Conservation (phyloP, 2,113 vertebrate species). For the Psittacula cyanocephala region DNA sequence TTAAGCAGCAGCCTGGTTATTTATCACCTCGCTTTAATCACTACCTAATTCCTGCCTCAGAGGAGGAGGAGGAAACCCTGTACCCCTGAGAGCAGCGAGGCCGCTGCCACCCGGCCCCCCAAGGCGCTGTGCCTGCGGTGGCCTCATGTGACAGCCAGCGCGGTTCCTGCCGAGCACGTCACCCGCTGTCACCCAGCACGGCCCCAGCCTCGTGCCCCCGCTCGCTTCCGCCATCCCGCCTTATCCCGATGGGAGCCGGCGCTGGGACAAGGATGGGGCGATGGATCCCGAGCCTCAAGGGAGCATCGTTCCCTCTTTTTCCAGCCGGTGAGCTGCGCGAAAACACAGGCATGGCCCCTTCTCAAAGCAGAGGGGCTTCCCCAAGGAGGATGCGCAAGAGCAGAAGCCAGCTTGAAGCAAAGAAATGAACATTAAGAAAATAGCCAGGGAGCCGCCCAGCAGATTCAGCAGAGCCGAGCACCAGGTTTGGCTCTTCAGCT, state of each 20-base stretch:
- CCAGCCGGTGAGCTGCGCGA: accelerated
- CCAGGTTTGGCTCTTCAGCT: not conserved
- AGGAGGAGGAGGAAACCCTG: constrained; percentile 15
- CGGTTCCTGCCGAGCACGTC: not conserved
- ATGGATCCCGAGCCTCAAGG: not conserved
- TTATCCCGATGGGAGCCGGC: not conserved
- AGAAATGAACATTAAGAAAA: not conserved
- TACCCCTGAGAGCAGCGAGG: not conserved
- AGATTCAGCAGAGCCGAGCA: accelerated
- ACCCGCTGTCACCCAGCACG: not conserved
- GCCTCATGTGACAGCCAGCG: constrained; percentile 16
- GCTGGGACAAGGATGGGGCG: not conserved
- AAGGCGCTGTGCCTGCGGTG: not conserved
- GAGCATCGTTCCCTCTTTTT: not conserved
- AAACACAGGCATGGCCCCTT: not conserved
- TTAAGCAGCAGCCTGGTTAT: not conserved
- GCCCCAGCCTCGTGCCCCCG: not conserved
- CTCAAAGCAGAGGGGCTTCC: not conserved
- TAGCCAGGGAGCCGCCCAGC: not conserved
- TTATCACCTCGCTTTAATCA: not conserved
- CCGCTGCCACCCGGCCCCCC: not conserved
- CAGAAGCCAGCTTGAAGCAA: not conserved
- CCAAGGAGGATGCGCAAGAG: not conserved
- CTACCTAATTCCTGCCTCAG: not conserved
- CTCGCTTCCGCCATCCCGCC: not conserved